Conservation (phyloP, 2,888 invertebrate genomes). For the Drosophila tripunctata region DNA sequence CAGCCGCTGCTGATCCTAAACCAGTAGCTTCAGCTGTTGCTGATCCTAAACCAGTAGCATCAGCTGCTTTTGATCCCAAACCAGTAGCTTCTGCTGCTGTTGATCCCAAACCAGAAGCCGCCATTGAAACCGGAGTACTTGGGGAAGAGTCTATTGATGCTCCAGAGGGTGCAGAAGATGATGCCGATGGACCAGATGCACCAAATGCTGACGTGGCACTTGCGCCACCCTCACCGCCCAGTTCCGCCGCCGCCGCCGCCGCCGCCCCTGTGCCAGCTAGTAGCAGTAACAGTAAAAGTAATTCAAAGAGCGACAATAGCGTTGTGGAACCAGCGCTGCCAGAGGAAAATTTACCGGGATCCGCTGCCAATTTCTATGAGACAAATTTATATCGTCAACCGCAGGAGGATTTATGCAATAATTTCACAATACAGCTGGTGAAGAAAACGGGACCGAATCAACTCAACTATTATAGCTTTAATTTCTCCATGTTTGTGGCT, state of each 20-base stretch:
- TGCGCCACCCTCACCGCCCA: constrained; percentile 12
- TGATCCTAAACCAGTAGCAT: constrained; percentile 1
- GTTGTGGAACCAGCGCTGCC: constrained; percentile 37
- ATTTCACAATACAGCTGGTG: constrained; percentile 86
- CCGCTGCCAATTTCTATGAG: constrained; percentile 37
- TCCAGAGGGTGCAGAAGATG: not conserved
- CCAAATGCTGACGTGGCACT: not conserved
- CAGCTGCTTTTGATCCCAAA: not conserved
- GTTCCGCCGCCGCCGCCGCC: not conserved
- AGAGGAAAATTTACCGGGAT: constrained; percentile 18
- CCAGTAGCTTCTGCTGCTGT: constrained; percentile 5
- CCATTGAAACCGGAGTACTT: constrained; percentile 13
- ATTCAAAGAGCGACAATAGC: constrained; percentile 8
- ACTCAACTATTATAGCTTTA: constrained; percentile 82
- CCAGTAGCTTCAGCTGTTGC: not conserved
- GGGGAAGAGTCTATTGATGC: too few relatives aligned
- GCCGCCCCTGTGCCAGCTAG: not conserved
- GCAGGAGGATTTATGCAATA: constrained; percentile 83
- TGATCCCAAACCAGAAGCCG: constrained; percentile 6
- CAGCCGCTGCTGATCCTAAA: not conserved
- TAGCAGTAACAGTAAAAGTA: constrained; percentile 14
- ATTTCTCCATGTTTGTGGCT: constrained; percentile 91
- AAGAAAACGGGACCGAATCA: constrained; percentile 85
- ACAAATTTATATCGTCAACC: constrained; percentile 49
- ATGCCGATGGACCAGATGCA: not conserved